phyloP scores from a whole-genome alignment of 1,140 invertebrate genomes.

The Drosophila bocki region DNA sequence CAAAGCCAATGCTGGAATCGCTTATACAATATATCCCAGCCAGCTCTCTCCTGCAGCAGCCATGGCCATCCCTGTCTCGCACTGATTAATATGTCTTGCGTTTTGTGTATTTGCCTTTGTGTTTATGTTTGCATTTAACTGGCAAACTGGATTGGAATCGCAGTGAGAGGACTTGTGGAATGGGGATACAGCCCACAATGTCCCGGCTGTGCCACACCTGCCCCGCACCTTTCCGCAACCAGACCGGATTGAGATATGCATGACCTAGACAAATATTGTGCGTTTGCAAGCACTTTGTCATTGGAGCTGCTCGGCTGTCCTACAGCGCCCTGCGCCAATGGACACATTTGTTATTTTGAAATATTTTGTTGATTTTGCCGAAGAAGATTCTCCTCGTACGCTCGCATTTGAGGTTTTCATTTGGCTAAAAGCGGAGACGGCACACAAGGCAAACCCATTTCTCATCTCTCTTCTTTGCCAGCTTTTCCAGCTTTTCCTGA shows the following conservation, averaged over 20 bases:
- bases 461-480: constrained; percentile 47
- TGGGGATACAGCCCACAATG: background rate
- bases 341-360: constrained; percentile 83
- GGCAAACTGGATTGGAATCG: constrained; percentile 44
- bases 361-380: constrained; percentile 80
- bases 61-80: constrained; percentile 25
- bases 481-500: constrained; percentile 26
- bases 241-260: constrained; percentile 62
- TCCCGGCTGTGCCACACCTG: constrained; percentile 1
- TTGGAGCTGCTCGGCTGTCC: constrained; percentile 37
- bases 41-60: background rate
- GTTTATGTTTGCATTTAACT: constrained; percentile 77
- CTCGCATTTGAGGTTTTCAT: constrained; percentile 75
- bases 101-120: constrained; percentile 63
- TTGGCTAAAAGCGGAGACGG: constrained; percentile 65
- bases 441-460: constrained; percentile 45
- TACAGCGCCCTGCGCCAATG: constrained; percentile 29
- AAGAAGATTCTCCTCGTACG: constrained; percentile 49
- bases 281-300: constrained; percentile 79
- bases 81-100: constrained; percentile 78
- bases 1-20: constrained; percentile 72
- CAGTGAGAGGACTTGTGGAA: background rate
- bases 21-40: constrained; percentile 20
- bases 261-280: constrained; percentile 81
- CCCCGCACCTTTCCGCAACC: constrained; percentile 8